These are phyloP conservation scores for human DNA, from an alignment of 2,113 vertebrate species.

Conservation along the genomic window DNA sequence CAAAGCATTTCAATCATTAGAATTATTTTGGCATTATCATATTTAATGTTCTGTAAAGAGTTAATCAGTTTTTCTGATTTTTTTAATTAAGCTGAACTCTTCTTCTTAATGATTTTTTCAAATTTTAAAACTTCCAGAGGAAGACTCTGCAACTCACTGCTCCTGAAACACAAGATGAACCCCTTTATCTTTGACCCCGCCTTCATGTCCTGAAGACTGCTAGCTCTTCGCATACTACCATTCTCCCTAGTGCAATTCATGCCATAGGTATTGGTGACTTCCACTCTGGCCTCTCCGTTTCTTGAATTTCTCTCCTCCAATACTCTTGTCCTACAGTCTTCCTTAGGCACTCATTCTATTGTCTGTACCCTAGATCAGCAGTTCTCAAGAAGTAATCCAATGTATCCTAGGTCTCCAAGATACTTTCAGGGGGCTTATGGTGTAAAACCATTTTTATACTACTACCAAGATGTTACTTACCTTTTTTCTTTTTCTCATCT, in stretches of 20 bases:
- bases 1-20: not conserved
- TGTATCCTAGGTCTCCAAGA: not conserved
- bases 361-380: not conserved
- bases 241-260: not conserved
- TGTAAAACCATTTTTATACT: not conserved
- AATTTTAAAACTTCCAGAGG: not conserved
- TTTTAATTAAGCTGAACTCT: not conserved
- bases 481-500: not conserved
- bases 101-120: not conserved
- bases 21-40: not conserved
- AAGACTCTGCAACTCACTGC: not conserved
- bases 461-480: not conserved
- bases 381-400: not conserved
- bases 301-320: not conserved
- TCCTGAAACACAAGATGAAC: not conserved
- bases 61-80: slow-evolving; percentile 30
- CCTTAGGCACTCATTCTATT: not conserved
- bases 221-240: not conserved
- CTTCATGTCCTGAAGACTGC: not conserved
- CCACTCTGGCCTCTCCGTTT: not conserved
- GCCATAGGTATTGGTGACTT: not conserved
- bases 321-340: not conserved
- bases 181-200: not conserved
- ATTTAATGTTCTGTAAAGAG: not conserved
- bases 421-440: not conserved